Evolutionary conservation across 2,888 invertebrate genomes (phyloP).

Genomic region (Drosophila neoperkinsi): DNA sequence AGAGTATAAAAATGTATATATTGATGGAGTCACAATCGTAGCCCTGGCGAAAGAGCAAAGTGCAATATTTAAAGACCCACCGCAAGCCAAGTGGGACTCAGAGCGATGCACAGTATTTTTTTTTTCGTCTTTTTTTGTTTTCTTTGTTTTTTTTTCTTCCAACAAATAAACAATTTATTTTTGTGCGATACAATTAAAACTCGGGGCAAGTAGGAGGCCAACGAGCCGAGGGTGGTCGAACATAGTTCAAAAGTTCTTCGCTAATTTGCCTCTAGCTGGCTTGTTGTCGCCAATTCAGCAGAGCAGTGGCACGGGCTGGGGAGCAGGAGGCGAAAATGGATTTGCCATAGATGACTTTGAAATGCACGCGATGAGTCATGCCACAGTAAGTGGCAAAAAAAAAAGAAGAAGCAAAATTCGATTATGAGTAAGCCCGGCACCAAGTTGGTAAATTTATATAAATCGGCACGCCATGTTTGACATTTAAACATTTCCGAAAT

Average conservation of each 20-base stretch:
- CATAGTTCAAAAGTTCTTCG: slow-evolving; percentile 36
- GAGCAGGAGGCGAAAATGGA: slow-evolving; percentile 23
- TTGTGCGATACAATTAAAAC: slow-evolving; percentile 50
- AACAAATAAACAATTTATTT: slow-evolving; percentile 64
- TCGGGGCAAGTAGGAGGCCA: slow-evolving; percentile 67
- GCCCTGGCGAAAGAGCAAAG: slow-evolving; percentile 21
- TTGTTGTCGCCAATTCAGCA: slow-evolving; percentile 40
- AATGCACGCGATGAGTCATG: slow-evolving; percentile 66
- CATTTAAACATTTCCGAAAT: neutral
- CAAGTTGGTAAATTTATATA: slow-evolving; percentile 4
- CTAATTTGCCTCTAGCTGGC: slow-evolving; percentile 58
- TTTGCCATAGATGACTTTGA: slow-evolving; percentile 62
- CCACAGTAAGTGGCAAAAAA: neutral
- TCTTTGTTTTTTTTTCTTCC: slow-evolving; percentile 52
- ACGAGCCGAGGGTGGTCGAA: slow-evolving; percentile 62
- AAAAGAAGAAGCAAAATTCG: slow-evolving; percentile 39
- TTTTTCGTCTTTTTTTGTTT: slow-evolving; percentile 49
- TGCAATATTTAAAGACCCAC: slow-evolving; percentile 52
- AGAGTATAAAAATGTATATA: neutral
- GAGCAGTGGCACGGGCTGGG: neutral
- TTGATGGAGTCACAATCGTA: neutral
- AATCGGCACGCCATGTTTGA: neutral
- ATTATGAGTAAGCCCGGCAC: slow-evolving; percentile 36
- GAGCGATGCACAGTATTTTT: slow-evolving; percentile 22
- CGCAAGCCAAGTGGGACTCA: slow-evolving; percentile 35